Conservation (phyloP, 2,888 invertebrate species). For the Andrena bicolor region DNA sequence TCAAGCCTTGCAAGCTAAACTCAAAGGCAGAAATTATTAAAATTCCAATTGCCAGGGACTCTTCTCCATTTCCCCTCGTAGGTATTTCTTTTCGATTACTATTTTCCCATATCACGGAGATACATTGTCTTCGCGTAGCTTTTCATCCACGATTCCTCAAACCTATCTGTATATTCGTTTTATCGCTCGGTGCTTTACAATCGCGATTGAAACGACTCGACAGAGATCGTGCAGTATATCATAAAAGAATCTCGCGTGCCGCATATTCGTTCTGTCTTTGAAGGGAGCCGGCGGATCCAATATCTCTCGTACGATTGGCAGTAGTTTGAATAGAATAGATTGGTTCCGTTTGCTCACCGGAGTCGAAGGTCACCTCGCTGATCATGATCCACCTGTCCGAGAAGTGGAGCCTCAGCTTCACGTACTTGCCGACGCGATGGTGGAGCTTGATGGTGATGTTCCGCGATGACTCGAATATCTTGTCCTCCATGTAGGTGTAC, state of each 20-base stretch:
- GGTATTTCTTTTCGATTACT: slow-evolving; percentile 1
- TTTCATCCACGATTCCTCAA: neutral
- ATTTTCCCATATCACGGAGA: neutral
- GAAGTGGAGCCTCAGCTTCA: slow-evolving; percentile 92
- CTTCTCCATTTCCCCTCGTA: too few species aligned
- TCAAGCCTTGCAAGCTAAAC: too few species aligned
- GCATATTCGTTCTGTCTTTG: slow-evolving; percentile 23
- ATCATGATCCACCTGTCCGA: slow-evolving; percentile 95
- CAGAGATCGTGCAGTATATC: slow-evolving; percentile 46
- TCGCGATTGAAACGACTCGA: slow-evolving; percentile 48
- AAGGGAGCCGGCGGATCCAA: slow-evolving; percentile 21
- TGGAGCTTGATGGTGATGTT: slow-evolving; percentile 94
- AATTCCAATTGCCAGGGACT: too few species aligned
- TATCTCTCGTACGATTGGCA: slow-evolving; percentile 24
- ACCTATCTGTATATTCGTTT: slow-evolving; percentile 26
- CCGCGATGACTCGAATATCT: slow-evolving; percentile 92
- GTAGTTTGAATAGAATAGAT: slow-evolving; percentile 1
- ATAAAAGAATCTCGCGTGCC: slow-evolving; percentile 22
- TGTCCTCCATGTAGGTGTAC: slow-evolving; percentile 90
- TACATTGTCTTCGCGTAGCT: neutral
- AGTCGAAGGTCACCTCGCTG: slow-evolving; percentile 95
- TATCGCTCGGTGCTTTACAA: slow-evolving; percentile 44
- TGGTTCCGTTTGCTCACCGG: slow-evolving; percentile 86
- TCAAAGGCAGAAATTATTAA: too few species aligned
- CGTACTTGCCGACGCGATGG: slow-evolving; percentile 92